Evolutionary conservation across 2,888 invertebrate species (phyloP).

Genomic region (Spisula subtruncata): DNA sequence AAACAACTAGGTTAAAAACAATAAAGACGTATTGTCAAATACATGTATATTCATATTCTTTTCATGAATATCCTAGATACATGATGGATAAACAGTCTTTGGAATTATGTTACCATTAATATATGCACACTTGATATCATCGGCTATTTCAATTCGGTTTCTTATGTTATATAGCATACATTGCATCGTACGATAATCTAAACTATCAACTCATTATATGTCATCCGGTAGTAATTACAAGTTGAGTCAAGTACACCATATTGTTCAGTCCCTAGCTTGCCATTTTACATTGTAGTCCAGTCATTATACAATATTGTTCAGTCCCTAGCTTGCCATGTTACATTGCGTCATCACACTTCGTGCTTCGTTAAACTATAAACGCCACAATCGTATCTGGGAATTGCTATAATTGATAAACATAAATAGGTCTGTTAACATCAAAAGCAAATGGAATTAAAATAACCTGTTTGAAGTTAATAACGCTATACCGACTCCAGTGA

Average conservation of each 20-base stretch:
- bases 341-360: background rate
- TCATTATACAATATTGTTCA: background rate
- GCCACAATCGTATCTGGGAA: background rate
- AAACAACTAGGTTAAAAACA: no score
- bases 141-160: no score
- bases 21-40: no score
- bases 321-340: background rate
- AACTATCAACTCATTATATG: background rate
- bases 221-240: background rate
- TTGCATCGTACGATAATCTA: background rate
- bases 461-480: background rate
- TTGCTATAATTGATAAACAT: background rate
- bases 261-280: no score
- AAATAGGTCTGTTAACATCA: slow-evolving; percentile 6
- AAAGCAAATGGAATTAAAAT: background rate
- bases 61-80: no score
- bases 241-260: slow-evolving; percentile 2
- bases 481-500: background rate
- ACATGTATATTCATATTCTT: no score
- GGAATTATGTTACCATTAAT: no score
- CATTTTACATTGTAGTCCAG: no score
- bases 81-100: no score
- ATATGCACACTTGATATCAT: no score
- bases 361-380: slow-evolving; percentile 15
- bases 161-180: no score